Percentiles rank a stretch among this genome's conserved stretches.
These are phyloP conservation scores for Cyprinus carpio DNA, from an alignment of 2,113 vertebrate genomes.

Conservation along the genomic window DNA sequence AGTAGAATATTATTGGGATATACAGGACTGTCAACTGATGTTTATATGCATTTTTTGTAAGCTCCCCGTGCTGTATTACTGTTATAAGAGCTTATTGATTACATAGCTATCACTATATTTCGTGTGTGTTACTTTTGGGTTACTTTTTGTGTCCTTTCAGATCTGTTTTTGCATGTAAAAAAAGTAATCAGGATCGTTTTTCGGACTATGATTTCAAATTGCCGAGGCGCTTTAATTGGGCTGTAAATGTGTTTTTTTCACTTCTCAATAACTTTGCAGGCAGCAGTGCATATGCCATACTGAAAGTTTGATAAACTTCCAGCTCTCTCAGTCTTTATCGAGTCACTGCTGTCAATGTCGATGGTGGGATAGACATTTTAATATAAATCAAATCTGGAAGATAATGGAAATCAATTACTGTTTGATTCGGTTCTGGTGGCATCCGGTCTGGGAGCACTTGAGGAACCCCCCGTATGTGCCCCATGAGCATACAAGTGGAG, in stretches of 20 bases:
- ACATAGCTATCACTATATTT: no score
- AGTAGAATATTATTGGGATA: no score
- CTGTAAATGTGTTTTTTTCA: no score
- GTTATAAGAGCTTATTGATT: no score
- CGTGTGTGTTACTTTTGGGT: neutral
- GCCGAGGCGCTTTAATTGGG: no score
- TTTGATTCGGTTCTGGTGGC: constrained; percentile 33
- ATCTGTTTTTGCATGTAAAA: no score
- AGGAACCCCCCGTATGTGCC: constrained; percentile 34
- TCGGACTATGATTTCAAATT: no score
- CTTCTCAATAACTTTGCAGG: neutral
- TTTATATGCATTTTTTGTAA: neutral
- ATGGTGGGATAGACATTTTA: neutral
- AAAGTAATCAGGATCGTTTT: no score
- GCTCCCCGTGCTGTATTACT: no score
- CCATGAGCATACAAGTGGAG: constrained; percentile 26
- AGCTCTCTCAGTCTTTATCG: no score
- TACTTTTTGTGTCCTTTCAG: no score
- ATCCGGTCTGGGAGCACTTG: constrained; percentile 17
- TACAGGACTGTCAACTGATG: no score
- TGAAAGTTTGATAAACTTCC: neutral
- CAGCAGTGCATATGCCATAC: neutral
- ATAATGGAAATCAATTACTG: constrained; percentile 11
- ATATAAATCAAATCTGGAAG: constrained; percentile 18
- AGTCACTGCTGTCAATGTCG: neutral